Evolutionary conservation across 2,113 vertebrate species (phyloP), one percentile per base, ranked within the genome.

Genomic region (Motacilla tschutschensis): DNA sequence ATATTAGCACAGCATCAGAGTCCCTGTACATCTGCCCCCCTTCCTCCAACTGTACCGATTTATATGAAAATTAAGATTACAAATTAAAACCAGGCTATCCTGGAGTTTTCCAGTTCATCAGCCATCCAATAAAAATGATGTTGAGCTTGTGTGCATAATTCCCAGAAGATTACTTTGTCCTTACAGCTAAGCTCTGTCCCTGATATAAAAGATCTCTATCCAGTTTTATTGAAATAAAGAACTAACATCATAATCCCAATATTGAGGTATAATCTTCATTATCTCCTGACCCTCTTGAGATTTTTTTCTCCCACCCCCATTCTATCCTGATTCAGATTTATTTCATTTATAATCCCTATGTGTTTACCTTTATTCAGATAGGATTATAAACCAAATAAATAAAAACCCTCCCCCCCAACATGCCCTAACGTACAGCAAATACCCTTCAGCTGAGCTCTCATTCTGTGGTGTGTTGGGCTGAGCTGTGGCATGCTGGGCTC

Each of bases 1-100:
- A 91, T 89, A 94, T 91, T 87, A 93, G 90, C 93, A 88, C 72
- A 89, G 91, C 95, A 87, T 90, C 93, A 90, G 75, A 88, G 86
- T 70, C 85, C 82, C 71, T 70, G 41, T 93, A 9, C 73, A 55
- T 57, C 87, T 92, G 91, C 86, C 86, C 48, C 69, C 89, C 95
- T 94, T 94, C 94, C 82, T 93, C 95, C 89, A 92, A 96, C 96
- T 94, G 91, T 94, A 96, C 97, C 59, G 92, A 97, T 97, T 97
- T 97, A 95, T 97, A 97, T 98, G 97, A 97, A 98, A 97, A 98
- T 97, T 97, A 98, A 97, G 97, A 97, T 96, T 97, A 97, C 96
- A 98, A 97, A 97, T 97, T 97, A 97, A 97, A 97, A 92, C 96
- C 94, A 84, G 95, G 93, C 96, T 96, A 96, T 96, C 95, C 95